Conservation (phyloP, 2,797 vertebrate species). For the Enoplosus armatus region DNA sequence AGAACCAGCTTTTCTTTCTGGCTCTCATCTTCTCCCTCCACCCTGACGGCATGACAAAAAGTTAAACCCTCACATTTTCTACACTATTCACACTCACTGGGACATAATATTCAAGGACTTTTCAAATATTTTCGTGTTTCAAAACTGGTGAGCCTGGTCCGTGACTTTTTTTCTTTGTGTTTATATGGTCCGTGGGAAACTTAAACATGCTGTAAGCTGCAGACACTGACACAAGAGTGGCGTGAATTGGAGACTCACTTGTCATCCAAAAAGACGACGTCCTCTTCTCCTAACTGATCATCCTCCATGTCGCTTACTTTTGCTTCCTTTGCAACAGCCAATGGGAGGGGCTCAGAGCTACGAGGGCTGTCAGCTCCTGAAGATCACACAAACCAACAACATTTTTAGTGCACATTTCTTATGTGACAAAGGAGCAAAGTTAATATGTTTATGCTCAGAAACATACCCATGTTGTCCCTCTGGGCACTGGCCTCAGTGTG, state of each 20-base stretch:
- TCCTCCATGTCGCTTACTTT: constrained; percentile 96
- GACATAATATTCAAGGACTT: background rate
- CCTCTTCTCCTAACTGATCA: constrained; percentile 94
- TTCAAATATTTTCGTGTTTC: background rate
- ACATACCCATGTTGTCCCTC: constrained; percentile 95
- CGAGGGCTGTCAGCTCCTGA: constrained; percentile 90
- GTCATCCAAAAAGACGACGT: constrained; percentile 88
- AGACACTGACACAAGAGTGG: background rate
- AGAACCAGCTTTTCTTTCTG: constrained; percentile 96
- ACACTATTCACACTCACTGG: background rate
- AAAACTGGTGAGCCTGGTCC: background rate
- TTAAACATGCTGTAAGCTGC: background rate
- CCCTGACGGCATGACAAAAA: constrained; percentile 70
- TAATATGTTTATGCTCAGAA: background rate
- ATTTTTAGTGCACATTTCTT: background rate
- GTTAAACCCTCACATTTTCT: background rate
- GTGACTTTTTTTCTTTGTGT: background rate
- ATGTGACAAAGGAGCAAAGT: background rate
- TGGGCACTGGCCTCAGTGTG: constrained; percentile 94
- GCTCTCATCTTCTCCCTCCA: constrained; percentile 90
- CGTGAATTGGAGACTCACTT: constrained; percentile 84
- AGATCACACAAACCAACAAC: constrained; percentile 5
- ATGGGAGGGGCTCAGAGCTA: constrained; percentile 86
- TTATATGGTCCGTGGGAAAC: background rate
- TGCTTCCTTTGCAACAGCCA: constrained; percentile 96